phyloP scores from a whole-genome alignment of 2,113 vertebrate species.

The Mormyrus lacerda region DNA sequence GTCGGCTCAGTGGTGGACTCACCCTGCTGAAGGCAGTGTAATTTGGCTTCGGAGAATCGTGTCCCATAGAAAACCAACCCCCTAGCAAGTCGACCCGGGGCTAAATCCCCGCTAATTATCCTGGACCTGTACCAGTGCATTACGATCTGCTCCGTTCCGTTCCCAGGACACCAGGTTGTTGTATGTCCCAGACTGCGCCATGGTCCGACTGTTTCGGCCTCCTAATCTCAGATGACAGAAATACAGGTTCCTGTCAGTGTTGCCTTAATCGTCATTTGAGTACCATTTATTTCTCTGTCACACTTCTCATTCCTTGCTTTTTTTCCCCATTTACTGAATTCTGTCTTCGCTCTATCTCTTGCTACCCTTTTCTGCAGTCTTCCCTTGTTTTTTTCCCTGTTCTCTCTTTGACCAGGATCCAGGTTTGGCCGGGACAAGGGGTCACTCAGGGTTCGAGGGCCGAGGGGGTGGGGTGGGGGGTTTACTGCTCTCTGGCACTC shows the following conservation, averaged over 20 bases:
- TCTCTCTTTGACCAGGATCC: constrained; percentile 26
- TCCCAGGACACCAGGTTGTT: not conserved
- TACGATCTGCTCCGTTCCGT: not conserved
- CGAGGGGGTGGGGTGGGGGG: not conserved
- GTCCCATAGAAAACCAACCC: not conserved
- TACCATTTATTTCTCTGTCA: not conserved
- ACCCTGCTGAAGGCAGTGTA: not conserved
- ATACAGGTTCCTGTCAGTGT: not conserved
- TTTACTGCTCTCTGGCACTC: constrained; percentile 33
- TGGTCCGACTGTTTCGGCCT: not conserved
- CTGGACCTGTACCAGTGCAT: not conserved
- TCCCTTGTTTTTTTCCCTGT: not conserved
- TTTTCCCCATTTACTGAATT: not conserved
- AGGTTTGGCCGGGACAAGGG: constrained; percentile 8
- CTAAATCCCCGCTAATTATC: not conserved
- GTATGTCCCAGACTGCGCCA: not conserved
- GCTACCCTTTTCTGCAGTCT: not conserved
- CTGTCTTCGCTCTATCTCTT: not conserved
- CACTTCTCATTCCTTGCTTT: not conserved
- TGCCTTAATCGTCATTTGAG: not conserved
- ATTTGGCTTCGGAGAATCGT: not conserved
- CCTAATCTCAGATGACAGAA: not conserved
- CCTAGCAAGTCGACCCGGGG: not conserved
- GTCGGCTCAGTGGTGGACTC: not conserved
- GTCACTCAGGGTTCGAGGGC: constrained; percentile 29